Evolutionary conservation across 1,140 invertebrate species (phyloP).

Genomic region (Eurosta solidaginis): DNA sequence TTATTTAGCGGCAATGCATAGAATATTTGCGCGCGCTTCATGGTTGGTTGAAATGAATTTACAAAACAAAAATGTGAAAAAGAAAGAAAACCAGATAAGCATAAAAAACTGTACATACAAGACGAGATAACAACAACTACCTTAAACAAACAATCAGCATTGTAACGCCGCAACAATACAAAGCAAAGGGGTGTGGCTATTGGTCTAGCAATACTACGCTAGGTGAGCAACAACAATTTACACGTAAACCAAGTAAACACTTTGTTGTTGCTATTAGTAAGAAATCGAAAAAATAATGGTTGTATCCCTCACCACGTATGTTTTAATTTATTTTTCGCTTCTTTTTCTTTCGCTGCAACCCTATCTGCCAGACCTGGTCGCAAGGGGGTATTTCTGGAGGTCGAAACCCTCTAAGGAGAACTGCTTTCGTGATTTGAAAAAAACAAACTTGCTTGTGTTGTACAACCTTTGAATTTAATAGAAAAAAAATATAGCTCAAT

Average conservation of each 20-base stretch:
- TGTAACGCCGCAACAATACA: not conserved
- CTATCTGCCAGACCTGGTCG: not conserved
- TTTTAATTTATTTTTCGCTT: not conserved
- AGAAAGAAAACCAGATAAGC: not conserved
- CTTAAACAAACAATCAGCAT: not conserved
- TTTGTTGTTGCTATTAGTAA: not conserved
- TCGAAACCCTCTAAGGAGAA: too few species aligned
- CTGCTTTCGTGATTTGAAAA: too few species aligned
- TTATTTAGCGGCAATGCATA: not conserved
- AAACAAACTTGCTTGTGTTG: too few species aligned
- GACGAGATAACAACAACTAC: not conserved
- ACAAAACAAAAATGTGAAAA: not conserved
- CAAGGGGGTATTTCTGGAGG: too few species aligned
- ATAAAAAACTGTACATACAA: not conserved
- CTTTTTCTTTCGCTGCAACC: not conserved
- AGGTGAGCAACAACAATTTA: not conserved
- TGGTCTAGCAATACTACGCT: not conserved
- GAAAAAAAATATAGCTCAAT: too few species aligned
- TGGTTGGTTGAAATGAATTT: constrained; percentile 21
- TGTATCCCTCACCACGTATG: not conserved
- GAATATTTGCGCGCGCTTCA: constrained; percentile 22
- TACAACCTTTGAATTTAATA: too few species aligned
- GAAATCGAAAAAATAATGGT: constrained; percentile 24
- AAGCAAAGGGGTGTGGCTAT: constrained; percentile 10
- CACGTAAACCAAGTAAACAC: not conserved